Conservation (phyloP, 2,888 invertebrate species). For the Acleris sparsana region DNA sequence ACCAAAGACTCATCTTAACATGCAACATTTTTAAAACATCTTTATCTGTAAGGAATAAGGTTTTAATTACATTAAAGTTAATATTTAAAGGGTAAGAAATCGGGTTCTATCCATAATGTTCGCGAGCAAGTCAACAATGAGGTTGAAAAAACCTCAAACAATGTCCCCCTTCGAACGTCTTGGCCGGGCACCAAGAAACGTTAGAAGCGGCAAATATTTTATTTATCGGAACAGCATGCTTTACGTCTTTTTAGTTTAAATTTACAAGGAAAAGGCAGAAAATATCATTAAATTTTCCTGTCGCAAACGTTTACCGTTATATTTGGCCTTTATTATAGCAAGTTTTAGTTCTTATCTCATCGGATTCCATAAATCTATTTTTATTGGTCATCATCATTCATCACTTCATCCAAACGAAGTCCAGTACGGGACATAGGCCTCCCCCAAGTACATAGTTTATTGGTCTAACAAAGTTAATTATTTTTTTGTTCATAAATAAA, state of each 20-base stretch:
- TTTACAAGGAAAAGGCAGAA: neutral
- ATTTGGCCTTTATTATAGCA: too few relatives aligned
- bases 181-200: neutral
- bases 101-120: constrained; percentile 44
- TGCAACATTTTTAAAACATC: neutral
- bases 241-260: neutral
- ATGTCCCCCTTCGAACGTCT: constrained; percentile 39
- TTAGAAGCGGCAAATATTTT: constrained; percentile 3
- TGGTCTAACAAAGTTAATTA: too few relatives aligned
- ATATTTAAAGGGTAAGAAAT: constrained; percentile 16
- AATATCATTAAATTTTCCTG: too few relatives aligned
- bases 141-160: constrained; percentile 61
- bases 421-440: too few relatives aligned
- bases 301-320: too few relatives aligned
- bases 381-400: too few relatives aligned
- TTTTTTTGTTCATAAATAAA: too few relatives aligned
- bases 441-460: too few relatives aligned
- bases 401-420: too few relatives aligned
- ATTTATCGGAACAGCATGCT: neutral
- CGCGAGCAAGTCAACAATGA: constrained; percentile 64
- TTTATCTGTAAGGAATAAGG: neutral
- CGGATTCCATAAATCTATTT: too few relatives aligned
- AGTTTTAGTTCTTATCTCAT: too few relatives aligned
- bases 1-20: neutral
- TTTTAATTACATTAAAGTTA: neutral